phyloP scores from a whole-genome alignment of 2,888 invertebrate genomes.

The Lottia scabra region DNA sequence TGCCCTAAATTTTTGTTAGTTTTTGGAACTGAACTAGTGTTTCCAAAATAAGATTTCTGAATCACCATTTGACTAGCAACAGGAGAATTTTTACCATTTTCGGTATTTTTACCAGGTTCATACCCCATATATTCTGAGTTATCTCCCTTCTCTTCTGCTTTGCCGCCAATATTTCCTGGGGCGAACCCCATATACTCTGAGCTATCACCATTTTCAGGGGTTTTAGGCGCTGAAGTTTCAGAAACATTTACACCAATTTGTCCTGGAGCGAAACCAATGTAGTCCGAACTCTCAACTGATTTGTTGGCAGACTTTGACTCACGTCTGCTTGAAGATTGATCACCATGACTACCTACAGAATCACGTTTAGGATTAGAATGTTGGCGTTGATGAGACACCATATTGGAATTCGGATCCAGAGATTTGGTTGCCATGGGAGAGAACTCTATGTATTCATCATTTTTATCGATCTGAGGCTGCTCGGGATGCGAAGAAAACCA shows the following conservation, averaged over 20 bases:
- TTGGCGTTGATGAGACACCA: constrained; percentile 3
- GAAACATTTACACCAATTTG: background rate
- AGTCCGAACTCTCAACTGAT: background rate
- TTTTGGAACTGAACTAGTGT: background rate
- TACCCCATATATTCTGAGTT: constrained; percentile 39
- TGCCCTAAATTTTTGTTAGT: background rate
- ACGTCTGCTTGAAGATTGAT: background rate
- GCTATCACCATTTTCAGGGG: background rate
- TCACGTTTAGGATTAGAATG: background rate
- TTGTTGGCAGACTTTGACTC: background rate
- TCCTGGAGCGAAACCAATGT: background rate
- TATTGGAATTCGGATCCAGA: constrained; percentile 2
- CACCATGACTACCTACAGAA: too few relatives aligned
- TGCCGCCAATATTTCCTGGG: too few relatives aligned
- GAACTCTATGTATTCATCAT: constrained; percentile 38
- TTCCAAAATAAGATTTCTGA: background rate
- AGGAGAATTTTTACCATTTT: background rate
- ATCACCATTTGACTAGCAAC: background rate
- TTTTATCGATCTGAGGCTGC: background rate
- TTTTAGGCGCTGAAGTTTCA: background rate
- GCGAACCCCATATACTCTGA: too few relatives aligned
- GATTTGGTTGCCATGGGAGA: constrained; percentile 20
- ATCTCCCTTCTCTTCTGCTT: constrained; percentile 4
- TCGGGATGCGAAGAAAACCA: background rate
- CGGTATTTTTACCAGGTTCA: constrained; percentile 28